phyloP scores from a whole-genome alignment of 2,888 invertebrate genomes.

The Zygaena filipendulae region DNA sequence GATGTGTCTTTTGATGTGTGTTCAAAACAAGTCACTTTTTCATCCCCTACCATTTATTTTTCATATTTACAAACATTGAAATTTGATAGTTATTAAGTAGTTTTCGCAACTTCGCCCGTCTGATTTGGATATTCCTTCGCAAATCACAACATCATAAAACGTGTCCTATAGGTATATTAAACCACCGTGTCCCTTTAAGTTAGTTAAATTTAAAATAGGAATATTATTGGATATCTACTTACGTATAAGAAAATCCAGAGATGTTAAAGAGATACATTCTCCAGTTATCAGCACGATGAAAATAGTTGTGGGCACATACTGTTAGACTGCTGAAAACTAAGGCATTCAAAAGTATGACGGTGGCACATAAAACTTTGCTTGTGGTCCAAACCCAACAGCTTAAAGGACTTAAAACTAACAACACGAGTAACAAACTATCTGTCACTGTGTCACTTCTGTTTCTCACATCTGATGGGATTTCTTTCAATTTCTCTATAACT shows the following conservation, averaged over 20 bases:
- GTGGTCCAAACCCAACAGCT: conserved; percentile 37
- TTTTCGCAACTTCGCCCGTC: neutral
- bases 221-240: conserved; percentile 29
- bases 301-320: conserved; percentile 80
- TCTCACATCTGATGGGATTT: conserved; percentile 44
- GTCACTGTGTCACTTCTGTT: conserved; percentile 40
- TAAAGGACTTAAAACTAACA: conserved; percentile 30
- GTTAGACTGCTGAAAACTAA: conserved; percentile 42
- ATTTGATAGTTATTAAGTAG: neutral
- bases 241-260: conserved; percentile 72
- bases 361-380: conserved; percentile 29
- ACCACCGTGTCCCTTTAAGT: too few relatives aligned
- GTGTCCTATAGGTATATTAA: too few relatives aligned
- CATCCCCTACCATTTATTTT: too few relatives aligned
- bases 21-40: too few relatives aligned
- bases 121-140: too few relatives aligned
- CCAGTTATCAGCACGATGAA: conserved; percentile 82
- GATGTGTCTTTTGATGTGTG: too few relatives aligned
- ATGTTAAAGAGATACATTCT: conserved; percentile 85
- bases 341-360: conserved; percentile 28
- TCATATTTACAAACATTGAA: neutral
- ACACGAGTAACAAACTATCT: conserved; percentile 29
- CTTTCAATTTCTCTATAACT: conserved; percentile 61
- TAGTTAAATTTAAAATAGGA: too few relatives aligned
- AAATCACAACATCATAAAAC: too few relatives aligned